Evolutionary conservation across 64 coral and sea anemone species (phyloP).

Genomic region (Orbicella faveolata): DNA sequence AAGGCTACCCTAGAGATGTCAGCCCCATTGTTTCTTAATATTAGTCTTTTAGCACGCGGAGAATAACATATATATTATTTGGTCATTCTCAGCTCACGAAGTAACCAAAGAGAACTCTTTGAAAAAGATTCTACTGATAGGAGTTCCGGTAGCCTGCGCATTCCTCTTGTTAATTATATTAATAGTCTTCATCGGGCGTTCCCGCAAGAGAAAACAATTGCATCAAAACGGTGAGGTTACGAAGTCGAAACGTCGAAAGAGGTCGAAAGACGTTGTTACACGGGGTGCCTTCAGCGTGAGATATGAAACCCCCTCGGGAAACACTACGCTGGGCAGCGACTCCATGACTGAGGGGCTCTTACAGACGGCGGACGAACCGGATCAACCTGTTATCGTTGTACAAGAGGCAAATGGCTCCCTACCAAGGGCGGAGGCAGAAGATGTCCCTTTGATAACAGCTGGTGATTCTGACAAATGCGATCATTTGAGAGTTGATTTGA

Average conservation of each 20-base stretch:
- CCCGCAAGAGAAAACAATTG: background rate
- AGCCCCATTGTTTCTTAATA: background rate
- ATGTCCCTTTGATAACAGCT: background rate
- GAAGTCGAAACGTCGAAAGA: background rate
- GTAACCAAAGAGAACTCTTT: background rate
- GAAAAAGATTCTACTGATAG: conserved; percentile 22
- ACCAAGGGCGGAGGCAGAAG: background rate
- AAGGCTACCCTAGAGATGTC: background rate
- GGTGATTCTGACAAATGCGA: conserved; percentile 1
- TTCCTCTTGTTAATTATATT: conserved; percentile 32
- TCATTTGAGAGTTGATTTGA: conserved; percentile 28
- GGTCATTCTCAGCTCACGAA: background rate
- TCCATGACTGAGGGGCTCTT: background rate
- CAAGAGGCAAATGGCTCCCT: background rate
- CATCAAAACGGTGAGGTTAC: conserved; percentile 8
- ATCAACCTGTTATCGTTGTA: background rate
- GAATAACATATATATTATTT: background rate
- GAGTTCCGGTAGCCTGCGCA: conserved; percentile 7
- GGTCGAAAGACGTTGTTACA: conserved; percentile 32
- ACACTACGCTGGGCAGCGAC: background rate
- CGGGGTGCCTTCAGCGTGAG: conserved; percentile 28
- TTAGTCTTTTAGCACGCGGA: too few species aligned
- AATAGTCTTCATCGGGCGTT: background rate
- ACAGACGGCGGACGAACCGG: background rate
- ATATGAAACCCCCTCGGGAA: conserved; percentile 18